Evolutionary conservation across 2,113 vertebrate genomes (phyloP).

Genomic region (Rissa tridactyla): DNA sequence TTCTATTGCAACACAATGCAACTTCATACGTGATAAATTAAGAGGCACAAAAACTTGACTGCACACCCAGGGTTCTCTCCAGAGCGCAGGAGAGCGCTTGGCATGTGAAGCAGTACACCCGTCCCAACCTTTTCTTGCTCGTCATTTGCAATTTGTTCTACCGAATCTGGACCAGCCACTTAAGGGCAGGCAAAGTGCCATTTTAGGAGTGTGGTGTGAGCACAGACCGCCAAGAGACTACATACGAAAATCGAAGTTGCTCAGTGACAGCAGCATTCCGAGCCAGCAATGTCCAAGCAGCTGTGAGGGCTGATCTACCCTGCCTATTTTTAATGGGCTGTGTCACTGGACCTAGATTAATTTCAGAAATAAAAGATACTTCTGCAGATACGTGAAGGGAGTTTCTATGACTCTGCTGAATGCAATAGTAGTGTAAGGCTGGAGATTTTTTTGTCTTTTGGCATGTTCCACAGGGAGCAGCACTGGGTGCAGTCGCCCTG

Average conservation of each 20-base stretch:
- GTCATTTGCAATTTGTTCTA: background rate
- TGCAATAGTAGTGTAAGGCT: background rate
- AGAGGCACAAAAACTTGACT: background rate
- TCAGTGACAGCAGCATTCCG: conserved; percentile 4
- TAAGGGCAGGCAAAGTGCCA: background rate
- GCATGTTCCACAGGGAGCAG: rapidly evolving
- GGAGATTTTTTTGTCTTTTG: background rate
- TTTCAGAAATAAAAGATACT: background rate
- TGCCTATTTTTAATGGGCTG: conserved; percentile 45
- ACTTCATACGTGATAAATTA: background rate
- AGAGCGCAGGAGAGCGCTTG: rapidly evolving
- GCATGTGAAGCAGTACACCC: background rate
- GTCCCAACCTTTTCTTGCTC: background rate
- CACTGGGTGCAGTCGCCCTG: background rate
- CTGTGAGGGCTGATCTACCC: background rate
- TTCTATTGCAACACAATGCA: background rate
- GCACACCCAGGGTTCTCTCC: background rate
- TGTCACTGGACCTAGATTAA: background rate
- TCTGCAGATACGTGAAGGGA: background rate
- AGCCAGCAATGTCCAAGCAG: conserved; percentile 24
- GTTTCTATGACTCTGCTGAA: background rate
- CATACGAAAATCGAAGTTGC: background rate
- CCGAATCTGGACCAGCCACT: background rate
- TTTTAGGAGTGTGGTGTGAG: background rate
- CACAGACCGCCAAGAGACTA: background rate